These are phyloP conservation scores for Eolophus roseicapilla DNA, from an alignment of 2,113 vertebrate species.

Conservation along the genomic window DNA sequence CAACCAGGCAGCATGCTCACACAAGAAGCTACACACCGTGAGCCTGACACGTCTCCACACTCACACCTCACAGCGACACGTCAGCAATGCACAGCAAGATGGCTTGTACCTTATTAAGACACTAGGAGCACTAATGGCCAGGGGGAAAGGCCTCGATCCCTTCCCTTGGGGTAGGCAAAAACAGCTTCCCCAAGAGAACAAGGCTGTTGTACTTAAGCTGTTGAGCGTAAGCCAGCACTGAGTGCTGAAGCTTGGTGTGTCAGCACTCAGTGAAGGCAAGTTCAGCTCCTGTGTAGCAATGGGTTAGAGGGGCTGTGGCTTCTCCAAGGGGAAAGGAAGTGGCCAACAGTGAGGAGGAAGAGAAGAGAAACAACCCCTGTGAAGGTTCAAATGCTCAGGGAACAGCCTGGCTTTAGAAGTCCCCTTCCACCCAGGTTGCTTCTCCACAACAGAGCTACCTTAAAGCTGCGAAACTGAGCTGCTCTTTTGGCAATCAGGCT, in stretches of 20 bases:
- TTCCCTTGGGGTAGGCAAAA: conserved; percentile 28
- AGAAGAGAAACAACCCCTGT: neutral
- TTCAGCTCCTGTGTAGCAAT: neutral
- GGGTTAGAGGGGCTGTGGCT: conserved; percentile 25
- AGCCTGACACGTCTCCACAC: neutral
- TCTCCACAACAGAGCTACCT: neutral
- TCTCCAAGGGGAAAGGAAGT: neutral
- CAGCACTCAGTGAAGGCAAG: conserved; percentile 66
- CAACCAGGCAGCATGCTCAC: conserved; percentile 53
- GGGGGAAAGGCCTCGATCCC: neutral
- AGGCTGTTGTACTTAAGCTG: conserved; percentile 40
- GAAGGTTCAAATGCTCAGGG: neutral
- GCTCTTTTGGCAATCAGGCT: conserved; percentile 28
- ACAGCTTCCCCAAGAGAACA: conserved; percentile 17
- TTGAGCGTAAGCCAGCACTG: conserved; percentile 49
- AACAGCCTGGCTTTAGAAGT: neutral
- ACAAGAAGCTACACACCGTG: conserved; percentile 35
- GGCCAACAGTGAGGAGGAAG: neutral
- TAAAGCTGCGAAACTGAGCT: conserved; percentile 59
- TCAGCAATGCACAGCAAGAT: neutral
- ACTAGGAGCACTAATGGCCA: conserved; percentile 1
- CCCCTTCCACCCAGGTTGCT: neutral
- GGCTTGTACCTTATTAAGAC: conserved; percentile 32
- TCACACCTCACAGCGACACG: neutral
- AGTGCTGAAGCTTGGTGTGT: conserved; percentile 34